phyloP scores from a whole-genome alignment of 1,140 invertebrate genomes.

The Drosophila prosaltans region DNA sequence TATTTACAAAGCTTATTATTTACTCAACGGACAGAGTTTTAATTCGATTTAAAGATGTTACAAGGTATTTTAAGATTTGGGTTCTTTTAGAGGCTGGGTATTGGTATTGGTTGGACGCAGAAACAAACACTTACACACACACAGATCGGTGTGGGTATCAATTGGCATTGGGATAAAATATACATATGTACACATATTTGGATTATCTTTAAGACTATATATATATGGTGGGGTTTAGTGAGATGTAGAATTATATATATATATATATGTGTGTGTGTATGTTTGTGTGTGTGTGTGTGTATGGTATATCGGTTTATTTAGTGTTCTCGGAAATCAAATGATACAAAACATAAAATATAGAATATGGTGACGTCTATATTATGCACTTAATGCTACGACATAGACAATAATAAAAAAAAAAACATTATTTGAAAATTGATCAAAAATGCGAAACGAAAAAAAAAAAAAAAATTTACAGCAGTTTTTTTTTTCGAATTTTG shows the following conservation, averaged over 20 bases:
- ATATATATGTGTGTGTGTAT: conserved; percentile 3
- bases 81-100: too few species aligned
- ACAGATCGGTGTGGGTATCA: too few species aligned
- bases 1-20: too few species aligned
- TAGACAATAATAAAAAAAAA: conserved; percentile 22
- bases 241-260: conserved; percentile 1
- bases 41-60: too few species aligned
- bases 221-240: too few species aligned
- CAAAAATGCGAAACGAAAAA: conserved; percentile 62
- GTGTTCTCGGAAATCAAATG: conserved; percentile 25
- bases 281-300: conserved; percentile 8
- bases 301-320: neutral
- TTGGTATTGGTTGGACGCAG: too few species aligned
- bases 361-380: conserved; percentile 26
- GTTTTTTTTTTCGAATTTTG: conserved; percentile 65
- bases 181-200: too few species aligned
- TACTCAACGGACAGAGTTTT: too few species aligned
- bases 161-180: too few species aligned
- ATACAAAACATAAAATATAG: conserved; percentile 44
- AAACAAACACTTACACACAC: too few species aligned
- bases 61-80: too few species aligned
- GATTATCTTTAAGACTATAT: too few species aligned
- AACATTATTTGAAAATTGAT: conserved; percentile 44
- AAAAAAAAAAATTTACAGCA: conserved; percentile 64
- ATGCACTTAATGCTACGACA: conserved; percentile 56